A percentile compares a stretch with the other conserved stretches of the same genome.
Evolutionary conservation across 2,113 vertebrate genomes (phyloP).

Genomic region (Trichechus manatus): DNA sequence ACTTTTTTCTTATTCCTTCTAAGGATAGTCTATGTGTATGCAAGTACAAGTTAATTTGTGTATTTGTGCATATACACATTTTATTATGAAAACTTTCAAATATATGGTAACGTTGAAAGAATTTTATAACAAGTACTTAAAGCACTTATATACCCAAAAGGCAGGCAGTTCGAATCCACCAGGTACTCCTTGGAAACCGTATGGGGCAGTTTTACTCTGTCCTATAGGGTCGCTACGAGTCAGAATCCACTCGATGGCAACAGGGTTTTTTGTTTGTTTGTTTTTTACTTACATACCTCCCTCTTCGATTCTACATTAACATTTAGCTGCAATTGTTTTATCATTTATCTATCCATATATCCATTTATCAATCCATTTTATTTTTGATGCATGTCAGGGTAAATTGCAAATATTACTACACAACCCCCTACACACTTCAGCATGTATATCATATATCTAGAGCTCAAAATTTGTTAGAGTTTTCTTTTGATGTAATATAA

Average conservation of each 20-base stretch:
- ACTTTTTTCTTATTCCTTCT: background rate
- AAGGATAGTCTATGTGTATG: background rate
- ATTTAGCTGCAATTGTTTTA: background rate
- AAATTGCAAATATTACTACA: background rate
- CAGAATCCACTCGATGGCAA: no score
- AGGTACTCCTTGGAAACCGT: no score
- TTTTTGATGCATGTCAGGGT: background rate
- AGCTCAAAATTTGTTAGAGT: background rate
- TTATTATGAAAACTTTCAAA: background rate
- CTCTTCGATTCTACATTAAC: background rate
- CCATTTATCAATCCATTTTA: background rate
- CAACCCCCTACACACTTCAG: background rate
- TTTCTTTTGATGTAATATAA: background rate
- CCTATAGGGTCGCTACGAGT: no score
- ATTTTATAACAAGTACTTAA: background rate
- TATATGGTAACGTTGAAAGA: background rate
- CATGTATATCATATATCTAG: background rate
- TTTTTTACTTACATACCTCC: background rate
- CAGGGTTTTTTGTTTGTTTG: no score
- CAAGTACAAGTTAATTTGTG: background rate
- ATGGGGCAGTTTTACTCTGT: no score
- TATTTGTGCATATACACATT: background rate
- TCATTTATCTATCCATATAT: background rate
- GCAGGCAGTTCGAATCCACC: no score
- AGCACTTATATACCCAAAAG: no score